phyloP scores from a whole-genome alignment of 2,113 vertebrate species.

The Lepus americanus region DNA sequence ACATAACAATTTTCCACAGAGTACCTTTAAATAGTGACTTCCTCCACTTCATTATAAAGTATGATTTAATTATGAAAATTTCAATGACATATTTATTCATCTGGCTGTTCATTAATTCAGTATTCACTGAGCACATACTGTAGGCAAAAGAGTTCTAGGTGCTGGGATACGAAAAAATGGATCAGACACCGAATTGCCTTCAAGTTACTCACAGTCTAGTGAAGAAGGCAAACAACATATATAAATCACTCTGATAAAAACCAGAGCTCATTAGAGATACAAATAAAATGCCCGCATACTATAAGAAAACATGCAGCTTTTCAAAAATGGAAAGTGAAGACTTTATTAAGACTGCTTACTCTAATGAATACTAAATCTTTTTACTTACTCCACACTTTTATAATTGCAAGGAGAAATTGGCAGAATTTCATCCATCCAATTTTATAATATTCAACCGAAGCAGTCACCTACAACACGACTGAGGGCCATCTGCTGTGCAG shows the following conservation, averaged over 20 bases:
- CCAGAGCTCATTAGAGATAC: constrained; percentile 17
- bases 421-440: constrained; percentile 77
- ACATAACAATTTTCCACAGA: constrained; percentile 71
- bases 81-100: constrained; percentile 77
- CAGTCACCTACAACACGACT: constrained; percentile 80
- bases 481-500: constrained; percentile 78
- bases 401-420: constrained; percentile 77
- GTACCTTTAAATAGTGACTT: constrained; percentile 75
- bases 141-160: constrained; percentile 55
- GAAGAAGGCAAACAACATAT: neutral
- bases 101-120: constrained; percentile 72
- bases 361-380: constrained; percentile 74
- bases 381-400: constrained; percentile 65
- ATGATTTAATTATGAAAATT: constrained; percentile 81
- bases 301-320: constrained; percentile 56
- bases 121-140: constrained; percentile 67
- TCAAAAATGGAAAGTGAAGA: constrained; percentile 61
- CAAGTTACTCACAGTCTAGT: constrained; percentile 60
- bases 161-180: constrained; percentile 61
- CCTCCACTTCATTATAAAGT: constrained; percentile 81
- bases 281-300: constrained; percentile 19
- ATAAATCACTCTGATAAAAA: constrained; percentile 22
- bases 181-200: constrained; percentile 55
- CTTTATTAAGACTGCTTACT: constrained; percentile 65
- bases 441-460: constrained; percentile 76